Evolutionary conservation across 2,888 invertebrate species (phyloP), one percentile per base, ranked within the genome.

Genomic region (Hoplodrina blanda): DNA sequence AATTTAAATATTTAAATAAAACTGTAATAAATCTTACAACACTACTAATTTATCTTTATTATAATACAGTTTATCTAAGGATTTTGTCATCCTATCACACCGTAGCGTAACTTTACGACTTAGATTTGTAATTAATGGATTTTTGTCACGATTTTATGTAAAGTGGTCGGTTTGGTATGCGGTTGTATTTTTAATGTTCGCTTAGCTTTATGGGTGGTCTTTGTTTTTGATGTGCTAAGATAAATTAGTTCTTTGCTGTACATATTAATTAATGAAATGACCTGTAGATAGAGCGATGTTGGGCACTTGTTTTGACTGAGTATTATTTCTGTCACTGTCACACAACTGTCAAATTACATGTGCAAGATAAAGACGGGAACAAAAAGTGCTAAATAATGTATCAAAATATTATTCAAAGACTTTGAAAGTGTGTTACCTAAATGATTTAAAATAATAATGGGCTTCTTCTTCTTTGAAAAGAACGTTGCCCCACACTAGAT

Each of bases 41-140:
- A 69, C 68, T 64, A 71, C 75, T 74, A 83, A 87, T 85, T 88
- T 88, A 89, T 91, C 89, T 90, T 89, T 88, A 90, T 91, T 90
- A 91, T 86, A 85, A 87, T 82, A 83, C 84, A 80, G 76, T 83
- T 25, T 84, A 87, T 85, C 81, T 80, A 67, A 77, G 75, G 67
- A 73, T 73, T 73, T 69, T 61, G 76, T 69, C 78, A 65, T 57
- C 30, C 63, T 64, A 71, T 82, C 72, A 84, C 80, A 84, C 78
- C 78, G 70, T 15, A 20, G 30, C 30, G 78, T 76, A 85, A 70
- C 65, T 44, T 60, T 20, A 44, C n/a, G 41, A 50, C 63, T 68
- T 60, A 59, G 30, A 49, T 62, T 62, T 62, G 50, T 62, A 70
- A 76, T 76, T 73, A 81, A 84, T 81, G 78, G 66, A 49, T 33